phyloP scores from a whole-genome alignment of 2,113 vertebrate genomes.

The Hemiprocne comata region DNA sequence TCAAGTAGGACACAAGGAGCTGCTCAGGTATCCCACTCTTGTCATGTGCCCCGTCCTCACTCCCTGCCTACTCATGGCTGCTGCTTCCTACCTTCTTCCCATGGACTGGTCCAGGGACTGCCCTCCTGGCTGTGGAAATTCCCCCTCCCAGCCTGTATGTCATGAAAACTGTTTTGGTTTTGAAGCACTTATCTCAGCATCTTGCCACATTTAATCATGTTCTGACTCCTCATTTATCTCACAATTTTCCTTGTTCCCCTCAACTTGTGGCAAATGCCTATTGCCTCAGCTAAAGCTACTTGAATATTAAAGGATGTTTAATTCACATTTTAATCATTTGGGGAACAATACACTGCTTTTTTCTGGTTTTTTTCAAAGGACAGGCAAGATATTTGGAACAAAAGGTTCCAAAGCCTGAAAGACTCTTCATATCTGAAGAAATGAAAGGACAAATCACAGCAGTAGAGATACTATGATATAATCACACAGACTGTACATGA shows the following conservation, averaged over 20 bases:
- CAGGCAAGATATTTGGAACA: neutral
- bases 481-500: neutral
- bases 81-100: neutral
- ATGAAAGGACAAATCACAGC: neutral
- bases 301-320: neutral
- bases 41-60: fast-evolving
- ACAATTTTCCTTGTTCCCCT: neutral
- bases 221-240: neutral
- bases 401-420: neutral
- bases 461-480: neutral
- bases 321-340: neutral
- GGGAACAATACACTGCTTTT: neutral
- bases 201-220: neutral
- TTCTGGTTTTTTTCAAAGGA: neutral
- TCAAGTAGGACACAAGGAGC: neutral
- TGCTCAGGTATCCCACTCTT: neutral
- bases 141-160: fast-evolving
- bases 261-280: neutral
- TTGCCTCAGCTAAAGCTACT: neutral
- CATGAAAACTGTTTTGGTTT: fast-evolving
- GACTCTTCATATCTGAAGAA: neutral
- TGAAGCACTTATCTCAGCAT: neutral
- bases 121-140: neutral
- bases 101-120: neutral
- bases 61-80: neutral